Percentiles rank a stretch among this genome's conserved stretches.
These are phyloP conservation scores for Lithobates pipiens DNA, from an alignment of 2,797 vertebrate genomes.

Conservation along the genomic window DNA sequence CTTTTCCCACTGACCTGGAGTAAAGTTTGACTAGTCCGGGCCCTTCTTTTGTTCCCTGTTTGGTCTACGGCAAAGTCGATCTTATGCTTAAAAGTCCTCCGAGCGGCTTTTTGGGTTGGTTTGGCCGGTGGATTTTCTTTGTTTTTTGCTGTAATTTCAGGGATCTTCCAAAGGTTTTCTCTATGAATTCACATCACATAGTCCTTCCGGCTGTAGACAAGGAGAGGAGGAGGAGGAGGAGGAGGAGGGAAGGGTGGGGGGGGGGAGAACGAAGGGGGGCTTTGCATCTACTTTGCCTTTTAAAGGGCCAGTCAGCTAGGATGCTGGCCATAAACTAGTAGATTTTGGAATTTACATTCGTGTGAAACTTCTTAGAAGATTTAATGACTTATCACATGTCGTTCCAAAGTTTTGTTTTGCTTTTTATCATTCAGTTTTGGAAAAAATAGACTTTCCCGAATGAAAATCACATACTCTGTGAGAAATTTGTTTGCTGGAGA, in stretches of 20 bases:
- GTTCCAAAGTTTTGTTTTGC: no score
- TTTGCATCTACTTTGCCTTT: constrained; percentile 39
- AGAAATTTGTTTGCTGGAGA: no score
- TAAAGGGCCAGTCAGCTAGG: constrained; percentile 35
- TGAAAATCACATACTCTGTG: no score
- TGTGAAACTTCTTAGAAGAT: no score
- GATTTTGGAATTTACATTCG: no score
- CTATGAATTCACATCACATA: constrained; percentile 57
- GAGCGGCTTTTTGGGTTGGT: background rate
- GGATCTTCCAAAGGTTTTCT: constrained; percentile 47
- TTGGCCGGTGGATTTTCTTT: background rate
- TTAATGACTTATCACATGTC: no score
- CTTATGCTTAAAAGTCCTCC: no score
- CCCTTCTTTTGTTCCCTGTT: background rate
- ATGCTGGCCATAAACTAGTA: no score
- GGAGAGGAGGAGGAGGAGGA: constrained; percentile 26
- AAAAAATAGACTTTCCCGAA: no score
- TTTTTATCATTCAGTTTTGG: no score
- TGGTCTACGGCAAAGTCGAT: background rate
- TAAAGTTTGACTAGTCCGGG: background rate
- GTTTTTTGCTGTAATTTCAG: constrained; percentile 33
- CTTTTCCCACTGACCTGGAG: no score
- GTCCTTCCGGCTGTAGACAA: constrained; percentile 56
- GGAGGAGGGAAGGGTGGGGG: background rate
- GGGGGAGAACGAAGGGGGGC: constrained; percentile 16